Evolutionary conservation across 2,113 vertebrate species (phyloP).

Genomic region (Scomber colias): DNA sequence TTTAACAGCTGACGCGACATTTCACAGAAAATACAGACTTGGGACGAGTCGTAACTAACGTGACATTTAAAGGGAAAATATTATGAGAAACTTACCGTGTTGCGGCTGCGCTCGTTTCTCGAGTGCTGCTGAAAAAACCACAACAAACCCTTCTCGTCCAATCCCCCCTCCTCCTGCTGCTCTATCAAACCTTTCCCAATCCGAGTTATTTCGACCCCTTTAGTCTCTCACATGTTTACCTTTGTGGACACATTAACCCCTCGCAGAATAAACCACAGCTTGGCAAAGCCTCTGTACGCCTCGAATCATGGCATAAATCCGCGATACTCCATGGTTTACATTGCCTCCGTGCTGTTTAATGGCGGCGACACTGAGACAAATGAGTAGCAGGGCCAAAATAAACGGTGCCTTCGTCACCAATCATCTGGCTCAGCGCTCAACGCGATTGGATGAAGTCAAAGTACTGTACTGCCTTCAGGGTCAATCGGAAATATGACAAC

Average conservation of each 20-base stretch:
- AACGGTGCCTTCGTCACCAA: slow-evolving; percentile 78
- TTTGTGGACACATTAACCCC: slow-evolving; percentile 31
- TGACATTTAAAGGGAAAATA: not conserved
- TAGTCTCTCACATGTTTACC: slow-evolving; percentile 77
- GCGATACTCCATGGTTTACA: slow-evolving; percentile 53
- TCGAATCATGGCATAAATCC: slow-evolving; percentile 57
- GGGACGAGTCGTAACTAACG: not conserved
- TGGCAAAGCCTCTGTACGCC: slow-evolving; percentile 28
- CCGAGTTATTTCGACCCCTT: slow-evolving; percentile 50
- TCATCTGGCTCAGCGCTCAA: slow-evolving; percentile 69
- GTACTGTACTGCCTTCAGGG: slow-evolving; percentile 28
- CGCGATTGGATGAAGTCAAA: slow-evolving; percentile 69
- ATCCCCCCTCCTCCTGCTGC: slow-evolving; percentile 34
- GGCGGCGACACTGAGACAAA: slow-evolving; percentile 80
- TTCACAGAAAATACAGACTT: accelerated
- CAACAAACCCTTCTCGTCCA: slow-evolving; percentile 72
- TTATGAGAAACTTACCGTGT: slow-evolving; percentile 56
- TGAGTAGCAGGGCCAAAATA: slow-evolving; percentile 81
- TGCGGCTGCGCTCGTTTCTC: slow-evolving; percentile 33
- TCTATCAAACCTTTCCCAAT: slow-evolving; percentile 70
- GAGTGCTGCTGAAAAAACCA: slow-evolving; percentile 56
- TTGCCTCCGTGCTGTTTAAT: slow-evolving; percentile 79
- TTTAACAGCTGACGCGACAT: not conserved
- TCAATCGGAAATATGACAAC: not conserved
- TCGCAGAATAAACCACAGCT: slow-evolving; percentile 22